Conservation (phyloP, 2,113 vertebrate genomes). For the Syngnathus typhle region DNA sequence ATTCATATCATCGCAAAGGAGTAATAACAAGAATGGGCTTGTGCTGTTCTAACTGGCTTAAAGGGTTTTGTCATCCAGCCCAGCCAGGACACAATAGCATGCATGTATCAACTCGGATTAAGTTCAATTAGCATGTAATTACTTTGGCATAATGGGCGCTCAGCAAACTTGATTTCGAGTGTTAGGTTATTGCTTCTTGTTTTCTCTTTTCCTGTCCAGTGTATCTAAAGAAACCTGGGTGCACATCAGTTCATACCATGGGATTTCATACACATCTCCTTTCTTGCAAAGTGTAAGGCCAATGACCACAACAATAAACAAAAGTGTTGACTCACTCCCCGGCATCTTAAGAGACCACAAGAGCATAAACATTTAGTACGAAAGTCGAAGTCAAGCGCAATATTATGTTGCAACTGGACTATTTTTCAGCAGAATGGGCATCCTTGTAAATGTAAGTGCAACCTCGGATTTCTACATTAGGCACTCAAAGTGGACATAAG, state of each 20-base stretch:
- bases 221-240: not conserved
- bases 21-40: not conserved
- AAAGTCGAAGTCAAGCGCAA: conserved; percentile 1
- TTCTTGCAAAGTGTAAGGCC: not conserved
- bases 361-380: conserved; percentile 4
- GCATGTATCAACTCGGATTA: not conserved
- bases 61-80: not conserved
- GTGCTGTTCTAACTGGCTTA: not conserved
- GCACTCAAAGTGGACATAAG: not conserved
- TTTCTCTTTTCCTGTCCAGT: not conserved
- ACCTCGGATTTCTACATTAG: not conserved
- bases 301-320: conserved; percentile 7
- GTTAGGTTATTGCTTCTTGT: not conserved
- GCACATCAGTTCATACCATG: not conserved
- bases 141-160: not conserved
- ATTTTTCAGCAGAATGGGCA: conserved; percentile 3
- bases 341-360: conserved; percentile 7
- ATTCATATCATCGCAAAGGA: not conserved
- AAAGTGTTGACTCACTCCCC: not conserved
- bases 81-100: not conserved
- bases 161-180: not conserved
- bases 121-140: not conserved
- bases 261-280: not conserved
- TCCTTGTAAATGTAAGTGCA: not conserved
- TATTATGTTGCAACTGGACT: conserved; percentile 2